Evolutionary conservation across 2,797 vertebrate genomes (phyloP).

Genomic region (Triplophysa yarkandensis): DNA sequence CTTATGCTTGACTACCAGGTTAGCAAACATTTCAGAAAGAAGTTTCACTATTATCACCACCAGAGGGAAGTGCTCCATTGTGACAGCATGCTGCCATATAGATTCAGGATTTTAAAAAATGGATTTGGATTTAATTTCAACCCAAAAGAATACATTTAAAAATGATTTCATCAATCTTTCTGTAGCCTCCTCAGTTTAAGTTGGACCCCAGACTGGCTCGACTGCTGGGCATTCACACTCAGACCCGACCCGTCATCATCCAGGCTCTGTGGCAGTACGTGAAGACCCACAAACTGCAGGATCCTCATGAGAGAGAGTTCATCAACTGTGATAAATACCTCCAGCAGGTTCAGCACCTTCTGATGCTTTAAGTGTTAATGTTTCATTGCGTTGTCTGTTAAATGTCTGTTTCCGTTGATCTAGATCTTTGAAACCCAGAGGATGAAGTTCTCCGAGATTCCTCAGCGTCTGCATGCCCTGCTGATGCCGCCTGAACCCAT

Average conservation of each 20-base stretch:
- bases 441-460: constrained; percentile 99
- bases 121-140: neutral
- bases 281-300: constrained; percentile 98
- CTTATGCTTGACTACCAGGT: constrained; percentile 99
- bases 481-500: constrained; percentile 98
- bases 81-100: no score
- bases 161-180: neutral
- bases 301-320: constrained; percentile 95
- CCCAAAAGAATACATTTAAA: neutral
- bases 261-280: constrained; percentile 99
- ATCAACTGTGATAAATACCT: constrained; percentile 99
- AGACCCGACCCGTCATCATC: constrained; percentile 97
- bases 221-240: constrained; percentile 95
- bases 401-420: constrained; percentile 16
- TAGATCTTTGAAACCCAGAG: constrained; percentile 96
- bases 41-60: neutral
- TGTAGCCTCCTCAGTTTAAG: constrained; percentile 96
- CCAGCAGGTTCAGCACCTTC: constrained; percentile 82
- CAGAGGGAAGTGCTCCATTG: constrained; percentile 32
- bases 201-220: constrained; percentile 95
- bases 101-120: neutral
- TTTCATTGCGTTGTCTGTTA: no score
- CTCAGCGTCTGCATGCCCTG: constrained; percentile 93
- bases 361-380: no score
- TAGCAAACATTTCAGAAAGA: neutral